Percentiles rank a stretch among this genome's conserved stretches.
Evolutionary conservation across 2,888 invertebrate genomes (phyloP).

Genomic region (Nasonovia ribisnigri): DNA sequence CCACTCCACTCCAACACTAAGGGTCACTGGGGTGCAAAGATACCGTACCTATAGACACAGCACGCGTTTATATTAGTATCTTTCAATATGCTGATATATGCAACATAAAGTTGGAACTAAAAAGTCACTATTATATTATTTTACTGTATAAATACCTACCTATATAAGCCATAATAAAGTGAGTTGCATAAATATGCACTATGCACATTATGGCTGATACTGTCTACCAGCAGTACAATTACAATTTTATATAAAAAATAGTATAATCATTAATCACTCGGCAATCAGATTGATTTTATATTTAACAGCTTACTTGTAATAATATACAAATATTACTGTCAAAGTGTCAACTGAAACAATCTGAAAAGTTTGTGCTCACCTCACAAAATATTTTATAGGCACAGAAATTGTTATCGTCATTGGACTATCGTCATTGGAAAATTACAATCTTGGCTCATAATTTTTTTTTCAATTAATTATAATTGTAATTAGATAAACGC

Average conservation of each 20-base stretch:
- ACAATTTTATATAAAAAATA: not conserved
- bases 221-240: not conserved
- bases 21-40: too few relatives aligned
- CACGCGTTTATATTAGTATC: not conserved
- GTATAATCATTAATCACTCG: not conserved
- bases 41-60: not conserved
- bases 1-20: not conserved
- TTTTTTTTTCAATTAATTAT: not conserved
- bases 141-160: too few relatives aligned
- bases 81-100: not conserved
- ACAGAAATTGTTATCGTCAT: not conserved
- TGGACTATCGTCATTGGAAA: not conserved
- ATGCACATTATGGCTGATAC: not conserved
- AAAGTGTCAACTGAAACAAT: not conserved
- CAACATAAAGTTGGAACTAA: not conserved
- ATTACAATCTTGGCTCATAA: not conserved
- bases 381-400: not conserved
- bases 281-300: not conserved
- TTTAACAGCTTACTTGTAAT: not conserved
- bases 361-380: too few relatives aligned
- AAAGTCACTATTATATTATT: not conserved
- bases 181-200: not conserved
- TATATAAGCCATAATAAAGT: not conserved
- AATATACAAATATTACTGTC: not conserved
- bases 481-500: not conserved